Evolutionary conservation across 2,888 invertebrate genomes (phyloP).

Genomic region (Caenorhabditis macrosperma): DNA sequence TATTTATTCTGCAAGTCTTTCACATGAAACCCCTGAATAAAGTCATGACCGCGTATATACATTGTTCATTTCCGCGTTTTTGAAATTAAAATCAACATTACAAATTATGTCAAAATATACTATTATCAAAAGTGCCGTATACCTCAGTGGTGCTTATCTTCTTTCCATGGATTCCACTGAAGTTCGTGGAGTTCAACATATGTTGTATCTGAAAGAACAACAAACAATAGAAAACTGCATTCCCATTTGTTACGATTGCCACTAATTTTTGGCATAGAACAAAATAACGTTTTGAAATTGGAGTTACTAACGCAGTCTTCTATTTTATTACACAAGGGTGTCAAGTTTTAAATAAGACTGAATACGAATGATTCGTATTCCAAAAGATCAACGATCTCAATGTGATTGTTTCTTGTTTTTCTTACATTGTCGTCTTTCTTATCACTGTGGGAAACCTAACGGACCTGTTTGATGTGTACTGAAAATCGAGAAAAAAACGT

Average conservation of each 20-base stretch:
- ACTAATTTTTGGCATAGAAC: too few relatives aligned
- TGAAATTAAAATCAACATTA: not conserved
- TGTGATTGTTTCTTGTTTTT: too few relatives aligned
- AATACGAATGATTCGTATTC: too few relatives aligned
- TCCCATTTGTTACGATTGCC: not conserved
- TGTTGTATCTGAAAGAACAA: conserved; percentile 52
- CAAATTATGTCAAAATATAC: conserved; percentile 25
- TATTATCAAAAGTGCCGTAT: conserved; percentile 49
- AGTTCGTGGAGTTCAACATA: conserved; percentile 26
- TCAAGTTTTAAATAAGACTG: too few relatives aligned
- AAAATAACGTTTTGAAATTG: too few relatives aligned
- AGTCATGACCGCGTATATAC: conserved; percentile 40
- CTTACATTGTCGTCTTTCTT: too few relatives aligned
- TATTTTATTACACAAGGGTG: too few relatives aligned
- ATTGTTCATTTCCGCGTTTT: not conserved
- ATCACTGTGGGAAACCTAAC: too few relatives aligned
- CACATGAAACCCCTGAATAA: conserved; percentile 35
- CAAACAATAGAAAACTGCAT: not conserved
- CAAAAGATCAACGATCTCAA: too few relatives aligned
- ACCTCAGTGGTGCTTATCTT: conserved; percentile 8
- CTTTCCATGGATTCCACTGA: conserved; percentile 44
- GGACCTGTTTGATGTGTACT: too few relatives aligned
- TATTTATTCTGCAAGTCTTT: conserved; percentile 46
- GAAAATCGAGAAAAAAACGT: not conserved
- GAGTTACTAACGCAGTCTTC: too few relatives aligned